Base-by-base conservation (phyloP, 2,888 invertebrate species). In the Ashinkailepas kermadecensis region DNA sequence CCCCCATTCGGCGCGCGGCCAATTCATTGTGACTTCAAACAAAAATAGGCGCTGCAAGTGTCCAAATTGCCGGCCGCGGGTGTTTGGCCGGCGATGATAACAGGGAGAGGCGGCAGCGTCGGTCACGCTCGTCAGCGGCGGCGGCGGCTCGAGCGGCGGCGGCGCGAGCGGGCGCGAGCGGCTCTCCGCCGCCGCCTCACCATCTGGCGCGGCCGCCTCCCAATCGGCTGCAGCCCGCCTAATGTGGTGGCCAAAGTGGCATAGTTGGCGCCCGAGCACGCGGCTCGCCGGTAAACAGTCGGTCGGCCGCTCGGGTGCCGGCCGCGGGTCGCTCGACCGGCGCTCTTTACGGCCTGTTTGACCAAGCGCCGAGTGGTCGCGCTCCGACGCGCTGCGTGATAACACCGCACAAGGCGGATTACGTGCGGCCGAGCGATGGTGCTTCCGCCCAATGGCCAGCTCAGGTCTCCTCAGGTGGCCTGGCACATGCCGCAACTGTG, bases 11-110 rank as follows among this genome's bases (percentile, higher is more conserved):
- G 10, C 18, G 54, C 54, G 54, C 15, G 54, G 54, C 23, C 74
- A 74, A 74, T 74, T 74, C 74, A 74, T 74, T 74, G 74, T 74
- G 74, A 74, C 74, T 74, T 74, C 74, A 74, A 74, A 74, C 74
- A 74, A 54, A 74, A 74, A 74, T 74, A 74, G 74, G 74, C 74
- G 39, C 54, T 54, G 74, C 74, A 39, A 74, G 74, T 74, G 74
- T 74, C 74, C 74, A 74, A 74, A 74, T 74, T 74, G 74, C 18
- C 74, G 74, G 21, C 23, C 18, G n/a, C 54, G 21, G 74, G 74
- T 74, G 74, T 74, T 74, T 39, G 74, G 39, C 15, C 74, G 12
- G 54, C 74, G 74, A 7, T 74, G 74, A 74, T 74, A 18, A 74
- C 54, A 74, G 74, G 74, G 74, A 6, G 18, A 18, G 74, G 74